phyloP scores from a whole-genome alignment of 2,888 invertebrate species.

The Mylabris sibirica region DNA sequence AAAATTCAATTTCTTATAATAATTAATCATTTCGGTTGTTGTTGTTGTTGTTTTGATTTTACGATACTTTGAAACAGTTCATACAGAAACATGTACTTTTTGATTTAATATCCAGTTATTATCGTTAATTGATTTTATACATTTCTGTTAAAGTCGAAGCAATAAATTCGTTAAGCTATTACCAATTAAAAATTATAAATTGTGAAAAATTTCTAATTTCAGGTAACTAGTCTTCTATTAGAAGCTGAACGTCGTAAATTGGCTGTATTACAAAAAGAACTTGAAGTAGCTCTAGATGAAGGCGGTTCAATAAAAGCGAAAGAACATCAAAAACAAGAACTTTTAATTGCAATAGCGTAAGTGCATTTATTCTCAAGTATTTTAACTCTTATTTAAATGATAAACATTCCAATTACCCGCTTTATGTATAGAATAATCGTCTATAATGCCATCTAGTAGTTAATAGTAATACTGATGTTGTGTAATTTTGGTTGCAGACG shows the following conservation, averaged over 20 bases:
- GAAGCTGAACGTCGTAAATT: slow-evolving; percentile 74
- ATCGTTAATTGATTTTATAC: background rate
- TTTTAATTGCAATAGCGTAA: slow-evolving; percentile 71
- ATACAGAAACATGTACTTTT: background rate
- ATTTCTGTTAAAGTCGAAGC: background rate
- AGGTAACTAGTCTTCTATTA: slow-evolving; percentile 74
- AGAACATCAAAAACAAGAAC: slow-evolving; percentile 71
- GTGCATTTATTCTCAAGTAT: slow-evolving; percentile 46
- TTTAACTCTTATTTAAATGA: background rate
- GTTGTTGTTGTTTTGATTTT: too few relatives aligned
- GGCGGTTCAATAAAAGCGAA: slow-evolving; percentile 71
- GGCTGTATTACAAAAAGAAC: slow-evolving; percentile 70
- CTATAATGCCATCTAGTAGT: slow-evolving; percentile 39
- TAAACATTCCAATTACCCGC: slow-evolving; percentile 12
- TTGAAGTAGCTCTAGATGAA: slow-evolving; percentile 69
- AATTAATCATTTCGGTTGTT: too few relatives aligned
- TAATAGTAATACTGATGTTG: slow-evolving; percentile 17
- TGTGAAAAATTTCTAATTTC: slow-evolving; percentile 42
- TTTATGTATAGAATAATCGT: background rate
- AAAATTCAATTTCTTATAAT: too few relatives aligned
- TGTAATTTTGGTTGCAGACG: slow-evolving; percentile 64
- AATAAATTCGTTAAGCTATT: background rate
- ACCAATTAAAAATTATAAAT: background rate
- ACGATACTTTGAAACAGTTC: too few relatives aligned
- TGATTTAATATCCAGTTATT: background rate